Conservation (phyloP, 2,888 invertebrate genomes). For the Acrobasis suavella region DNA sequence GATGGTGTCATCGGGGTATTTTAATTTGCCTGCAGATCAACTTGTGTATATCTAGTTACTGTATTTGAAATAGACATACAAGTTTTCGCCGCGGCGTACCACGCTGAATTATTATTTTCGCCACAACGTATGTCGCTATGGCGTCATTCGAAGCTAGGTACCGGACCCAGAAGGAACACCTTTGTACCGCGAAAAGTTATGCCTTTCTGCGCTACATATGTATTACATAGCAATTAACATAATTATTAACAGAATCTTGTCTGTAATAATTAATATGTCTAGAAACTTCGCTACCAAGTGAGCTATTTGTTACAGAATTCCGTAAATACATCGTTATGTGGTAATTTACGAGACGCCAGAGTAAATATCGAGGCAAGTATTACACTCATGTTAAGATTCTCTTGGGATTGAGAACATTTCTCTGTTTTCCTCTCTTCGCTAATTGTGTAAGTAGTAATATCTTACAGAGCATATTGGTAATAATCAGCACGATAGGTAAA, state of each 20-base stretch:
- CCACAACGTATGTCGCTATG: too few relatives aligned
- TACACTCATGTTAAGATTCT: slow-evolving; percentile 7
- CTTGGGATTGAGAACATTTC: background rate
- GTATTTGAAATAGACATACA: too few relatives aligned
- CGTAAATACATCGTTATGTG: slow-evolving; percentile 9
- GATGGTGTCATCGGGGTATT: too few relatives aligned
- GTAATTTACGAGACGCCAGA: slow-evolving; percentile 9
- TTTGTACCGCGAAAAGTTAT: too few relatives aligned
- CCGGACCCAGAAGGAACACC: too few relatives aligned
- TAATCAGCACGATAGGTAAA: background rate
- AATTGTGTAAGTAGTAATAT: slow-evolving; percentile 1
- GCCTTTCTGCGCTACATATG: too few relatives aligned
- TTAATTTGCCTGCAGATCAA: too few relatives aligned
- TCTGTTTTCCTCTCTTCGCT: slow-evolving; percentile 1
- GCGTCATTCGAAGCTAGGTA: too few relatives aligned
- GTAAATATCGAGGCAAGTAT: slow-evolving; percentile 11
- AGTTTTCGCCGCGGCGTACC: too few relatives aligned
- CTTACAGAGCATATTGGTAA: background rate
- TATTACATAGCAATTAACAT: background rate
- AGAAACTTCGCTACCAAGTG: background rate
- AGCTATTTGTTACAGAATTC: slow-evolving; percentile 4
- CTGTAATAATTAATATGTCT: slow-evolving; percentile 11
- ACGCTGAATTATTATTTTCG: too few relatives aligned
- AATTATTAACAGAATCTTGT: background rate
- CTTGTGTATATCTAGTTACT: too few relatives aligned